Conservation (phyloP, 2,888 invertebrate species). For the Hartigia nigra region DNA sequence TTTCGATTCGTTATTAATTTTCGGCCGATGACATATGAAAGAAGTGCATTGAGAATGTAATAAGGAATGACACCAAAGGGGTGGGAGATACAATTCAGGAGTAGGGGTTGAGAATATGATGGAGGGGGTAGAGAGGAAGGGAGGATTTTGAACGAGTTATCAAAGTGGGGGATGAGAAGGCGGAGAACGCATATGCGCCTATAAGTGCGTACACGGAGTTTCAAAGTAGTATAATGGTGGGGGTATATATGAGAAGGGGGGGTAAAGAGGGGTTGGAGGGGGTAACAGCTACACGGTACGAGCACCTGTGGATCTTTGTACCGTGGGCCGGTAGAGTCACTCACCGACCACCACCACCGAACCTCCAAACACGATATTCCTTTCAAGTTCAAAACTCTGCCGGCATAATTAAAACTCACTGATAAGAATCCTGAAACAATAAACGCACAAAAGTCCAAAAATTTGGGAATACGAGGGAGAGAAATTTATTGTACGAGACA, state of each 20-base stretch:
- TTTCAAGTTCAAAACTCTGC: constrained; percentile 4
- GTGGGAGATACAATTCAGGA: not conserved
- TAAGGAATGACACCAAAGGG: not conserved
- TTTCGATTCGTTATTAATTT: not conserved
- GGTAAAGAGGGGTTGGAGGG: constrained; percentile 41
- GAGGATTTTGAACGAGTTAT: constrained; percentile 19
- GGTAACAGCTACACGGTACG: constrained; percentile 53
- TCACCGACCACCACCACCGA: constrained; percentile 64
- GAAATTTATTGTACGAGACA: not conserved
- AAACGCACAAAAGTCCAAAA: not conserved
- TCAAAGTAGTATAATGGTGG: constrained; percentile 30
- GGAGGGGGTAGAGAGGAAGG: constrained; percentile 28
- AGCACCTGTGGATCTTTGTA: constrained; percentile 65
- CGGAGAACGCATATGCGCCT: constrained; percentile 39
- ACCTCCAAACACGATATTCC: constrained; percentile 44
- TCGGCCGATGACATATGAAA: not conserved
- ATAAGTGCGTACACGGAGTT: constrained; percentile 29
- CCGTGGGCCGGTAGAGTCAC: constrained; percentile 62
- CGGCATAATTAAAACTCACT: not conserved
- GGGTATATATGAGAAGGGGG: not conserved
- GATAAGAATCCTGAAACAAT: not conserved
- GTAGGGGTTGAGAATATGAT: constrained; percentile 26
- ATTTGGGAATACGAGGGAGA: not conserved
- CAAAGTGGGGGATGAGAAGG: constrained; percentile 35
- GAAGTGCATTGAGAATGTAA: not conserved